phyloP scores from a whole-genome alignment of 2,888 invertebrate genomes.

The Tinea semifulvella region DNA sequence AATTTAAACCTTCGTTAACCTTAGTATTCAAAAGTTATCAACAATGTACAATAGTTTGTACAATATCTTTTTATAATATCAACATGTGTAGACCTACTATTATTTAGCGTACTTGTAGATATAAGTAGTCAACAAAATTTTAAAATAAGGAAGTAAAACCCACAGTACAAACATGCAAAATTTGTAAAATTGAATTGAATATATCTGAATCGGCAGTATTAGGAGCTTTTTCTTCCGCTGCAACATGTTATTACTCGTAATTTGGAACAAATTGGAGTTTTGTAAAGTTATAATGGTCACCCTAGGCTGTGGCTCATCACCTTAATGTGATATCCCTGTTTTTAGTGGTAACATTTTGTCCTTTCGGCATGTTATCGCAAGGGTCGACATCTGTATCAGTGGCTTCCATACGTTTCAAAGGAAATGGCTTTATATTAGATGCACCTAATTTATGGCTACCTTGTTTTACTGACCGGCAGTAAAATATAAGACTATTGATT shows the following conservation, averaged over 20 bases:
- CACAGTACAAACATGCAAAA: too few species aligned
- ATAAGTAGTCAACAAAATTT: too few species aligned
- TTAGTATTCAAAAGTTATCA: too few species aligned
- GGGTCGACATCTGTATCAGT: slow-evolving; percentile 60
- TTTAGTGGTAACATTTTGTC: slow-evolving; percentile 37
- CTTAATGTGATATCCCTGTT: slow-evolving; percentile 62
- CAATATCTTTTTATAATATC: too few species aligned
- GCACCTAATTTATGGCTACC: slow-evolving; percentile 13
- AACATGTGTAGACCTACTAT: too few species aligned
- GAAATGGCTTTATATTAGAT: slow-evolving; percentile 47
- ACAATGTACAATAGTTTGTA: too few species aligned
- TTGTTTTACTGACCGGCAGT: neutral
- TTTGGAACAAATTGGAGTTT: neutral
- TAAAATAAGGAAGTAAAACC: too few species aligned
- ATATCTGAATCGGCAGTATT: too few species aligned
- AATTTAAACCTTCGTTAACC: too few species aligned
- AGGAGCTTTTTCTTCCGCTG: neutral
- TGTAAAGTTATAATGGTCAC: slow-evolving; percentile 18
- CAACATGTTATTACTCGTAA: neutral
- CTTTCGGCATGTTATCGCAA: slow-evolving; percentile 15
- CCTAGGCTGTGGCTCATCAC: slow-evolving; percentile 26
- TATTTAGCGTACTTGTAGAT: too few species aligned
- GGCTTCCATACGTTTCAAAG: slow-evolving; percentile 26
- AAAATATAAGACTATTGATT: neutral
- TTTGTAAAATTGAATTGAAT: too few species aligned